phyloP scores from a whole-genome alignment of 2,113 vertebrate genomes.

The Zingel zingel region DNA sequence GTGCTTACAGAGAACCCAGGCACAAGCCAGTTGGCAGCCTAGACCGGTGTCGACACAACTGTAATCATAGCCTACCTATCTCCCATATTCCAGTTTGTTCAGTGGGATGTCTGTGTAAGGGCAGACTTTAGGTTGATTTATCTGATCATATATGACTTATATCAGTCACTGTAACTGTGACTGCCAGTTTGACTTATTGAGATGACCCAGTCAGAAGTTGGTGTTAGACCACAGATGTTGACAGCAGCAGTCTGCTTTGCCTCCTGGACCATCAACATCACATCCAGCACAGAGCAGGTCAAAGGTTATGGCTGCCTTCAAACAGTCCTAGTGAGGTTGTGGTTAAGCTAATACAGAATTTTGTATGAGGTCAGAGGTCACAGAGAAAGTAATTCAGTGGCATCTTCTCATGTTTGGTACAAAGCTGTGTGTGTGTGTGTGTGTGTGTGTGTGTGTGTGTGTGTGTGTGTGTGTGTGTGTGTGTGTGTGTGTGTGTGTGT shows the following conservation, averaged over 20 bases:
- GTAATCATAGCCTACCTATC: no score
- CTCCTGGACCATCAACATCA: background rate
- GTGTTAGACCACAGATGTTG: constrained; percentile 11
- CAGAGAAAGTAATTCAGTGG: constrained; percentile 24
- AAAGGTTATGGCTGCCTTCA: constrained; percentile 9
- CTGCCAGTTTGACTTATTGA: background rate
- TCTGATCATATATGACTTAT: background rate
- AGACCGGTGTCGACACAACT: background rate
- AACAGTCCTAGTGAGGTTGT: constrained; percentile 16
- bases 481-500: constrained; percentile 15
- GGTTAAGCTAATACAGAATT: constrained; percentile 14
- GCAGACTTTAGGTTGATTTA: background rate
- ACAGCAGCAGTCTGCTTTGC: background rate
- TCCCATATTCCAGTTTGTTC: no score
- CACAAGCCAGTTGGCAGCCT: background rate
- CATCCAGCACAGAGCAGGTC: constrained; percentile 14
- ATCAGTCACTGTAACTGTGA: background rate
- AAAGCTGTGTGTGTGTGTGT: constrained; percentile 7
- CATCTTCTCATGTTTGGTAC: constrained; percentile 19
- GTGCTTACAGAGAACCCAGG: background rate
- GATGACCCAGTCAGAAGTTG: background rate
- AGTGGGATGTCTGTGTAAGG: background rate
- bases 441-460: constrained; percentile 14
- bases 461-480: constrained; percentile 8
- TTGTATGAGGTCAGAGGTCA: constrained; percentile 37